Conservation (phyloP, 2,888 invertebrate genomes). For the Noctuana brunneofusca region DNA sequence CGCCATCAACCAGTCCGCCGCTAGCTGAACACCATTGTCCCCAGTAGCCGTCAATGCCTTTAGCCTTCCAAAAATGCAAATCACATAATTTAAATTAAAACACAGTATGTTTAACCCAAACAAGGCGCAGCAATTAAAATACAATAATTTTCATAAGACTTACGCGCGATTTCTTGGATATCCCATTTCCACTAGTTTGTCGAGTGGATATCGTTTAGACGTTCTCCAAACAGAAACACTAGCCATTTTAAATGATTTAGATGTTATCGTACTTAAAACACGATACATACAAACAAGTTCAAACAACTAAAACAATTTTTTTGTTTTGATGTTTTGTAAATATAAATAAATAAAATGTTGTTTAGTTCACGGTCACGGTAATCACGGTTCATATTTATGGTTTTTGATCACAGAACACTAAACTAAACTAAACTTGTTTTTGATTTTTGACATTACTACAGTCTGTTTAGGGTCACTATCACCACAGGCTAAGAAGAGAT, state of each 20-base stretch:
- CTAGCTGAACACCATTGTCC: constrained; percentile 92
- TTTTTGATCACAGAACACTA: too few species aligned
- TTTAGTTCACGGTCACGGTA: too few species aligned
- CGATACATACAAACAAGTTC: constrained; percentile 52
- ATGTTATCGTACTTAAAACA: constrained; percentile 44
- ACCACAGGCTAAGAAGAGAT: too few species aligned
- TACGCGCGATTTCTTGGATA: constrained; percentile 94
- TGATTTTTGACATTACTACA: too few species aligned
- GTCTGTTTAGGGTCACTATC: too few species aligned
- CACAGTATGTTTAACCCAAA: too few species aligned
- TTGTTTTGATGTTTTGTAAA: constrained; percentile 5
- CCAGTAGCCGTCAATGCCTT: constrained; percentile 96
- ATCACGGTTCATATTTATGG: too few species aligned
- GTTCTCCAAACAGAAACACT: constrained; percentile 90
- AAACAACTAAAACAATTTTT: too few species aligned
- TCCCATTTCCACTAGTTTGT: constrained; percentile 94
- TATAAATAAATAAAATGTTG: too few species aligned
- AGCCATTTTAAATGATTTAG: constrained; percentile 81
- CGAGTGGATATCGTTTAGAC: constrained; percentile 89
- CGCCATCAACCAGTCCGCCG: constrained; percentile 94
- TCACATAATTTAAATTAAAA: background rate
- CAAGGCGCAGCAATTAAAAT: too few species aligned
- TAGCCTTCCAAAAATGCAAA: constrained; percentile 83
- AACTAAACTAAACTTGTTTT: too few species aligned
- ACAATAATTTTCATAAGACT: constrained; percentile 64